Evolutionary conservation across 2,113 vertebrate genomes (phyloP).

Genomic region (Nansenia antarctica): DNA sequence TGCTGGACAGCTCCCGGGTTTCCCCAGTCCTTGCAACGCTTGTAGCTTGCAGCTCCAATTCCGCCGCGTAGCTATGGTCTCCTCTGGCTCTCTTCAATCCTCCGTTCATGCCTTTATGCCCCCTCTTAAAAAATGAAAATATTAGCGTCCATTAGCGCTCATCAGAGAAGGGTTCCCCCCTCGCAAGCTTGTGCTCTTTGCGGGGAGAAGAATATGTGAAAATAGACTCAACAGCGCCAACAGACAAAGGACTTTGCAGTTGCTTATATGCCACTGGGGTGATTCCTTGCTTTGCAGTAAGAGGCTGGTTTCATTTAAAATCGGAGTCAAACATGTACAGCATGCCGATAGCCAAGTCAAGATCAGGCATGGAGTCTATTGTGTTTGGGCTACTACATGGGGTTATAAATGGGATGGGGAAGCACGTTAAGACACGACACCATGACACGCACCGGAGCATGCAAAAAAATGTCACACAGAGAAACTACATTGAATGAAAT

Average conservation of each 20-base stretch:
- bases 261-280: conserved; percentile 84
- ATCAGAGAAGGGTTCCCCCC: conserved; percentile 66
- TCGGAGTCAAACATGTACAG: neutral
- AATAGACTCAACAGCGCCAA: conserved; percentile 88
- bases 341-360: conserved; percentile 32
- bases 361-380: neutral
- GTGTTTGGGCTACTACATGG: neutral
- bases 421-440: conserved; percentile 25
- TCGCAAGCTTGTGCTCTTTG: conserved; percentile 53
- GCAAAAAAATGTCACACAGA: conserved; percentile 59
- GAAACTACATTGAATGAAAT: conserved; percentile 69
- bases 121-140: conserved; percentile 22
- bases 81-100: conserved; percentile 1
- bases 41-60: conserved; percentile 51
- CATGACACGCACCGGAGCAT: conserved; percentile 45
- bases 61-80: neutral
- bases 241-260: conserved; percentile 80
- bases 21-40: conserved; percentile 60
- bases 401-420: neutral
- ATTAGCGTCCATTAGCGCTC: conserved; percentile 45
- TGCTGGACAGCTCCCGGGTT: conserved; percentile 72
- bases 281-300: conserved; percentile 82
- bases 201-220: conserved; percentile 55
- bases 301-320: conserved; percentile 72
- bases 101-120: neutral